Evolutionary conservation across 2,888 invertebrate genomes (phyloP), one percentile per base, ranked within the genome.

Genomic region (Eueremaeus valkanovi): DNA sequence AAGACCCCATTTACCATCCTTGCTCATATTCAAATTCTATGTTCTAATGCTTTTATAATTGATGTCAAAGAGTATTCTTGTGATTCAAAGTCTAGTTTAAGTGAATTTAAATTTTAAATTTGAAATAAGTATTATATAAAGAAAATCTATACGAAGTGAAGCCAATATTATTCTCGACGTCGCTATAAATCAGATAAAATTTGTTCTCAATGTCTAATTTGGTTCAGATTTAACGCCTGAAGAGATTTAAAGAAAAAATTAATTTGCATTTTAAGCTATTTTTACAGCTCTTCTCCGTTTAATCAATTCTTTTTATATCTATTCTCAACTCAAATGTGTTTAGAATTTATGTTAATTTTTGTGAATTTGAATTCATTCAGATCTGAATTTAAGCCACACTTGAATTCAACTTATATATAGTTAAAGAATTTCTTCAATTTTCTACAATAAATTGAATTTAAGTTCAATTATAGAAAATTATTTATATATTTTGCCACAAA

Each of bases 321-420:
- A 21, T 5, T 51, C 51, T 51, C 51, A 11, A 51, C 51, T n/a
- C 18, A 51, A 51, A 51, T 51, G n/a, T n/a, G n/a, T n/a, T n/a
- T n/a, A n/a, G n/a, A n/a, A n/a, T 51, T 51, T 51, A 51, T 51
- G 51, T 21, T n/a, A 51, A 51, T 51, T 51, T 51, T 11, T 36
- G 5, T 36, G 6, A 36, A 36, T 8, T 36, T 5, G 11, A 36
- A 36, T 8, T 5, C 36, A 8, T 36, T 36, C 11, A 36, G 5
- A 36, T 36, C 11, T 36, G 5, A 11, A 8, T 36, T 8, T n/a
- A n/a, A n/a, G n/a, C n/a, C n/a, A 36, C 36, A 36, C 36, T 36
- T 36, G 36, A 36, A 36, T 36, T 5, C n/a, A n/a, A n/a, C n/a
- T n/a, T n/a, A 36, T 8, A 36, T 36, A 36, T 11, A 36, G 36